Percentiles rank a stretch among this genome's conserved stretches.
Evolutionary conservation across 53 echinoderm and acorn worm genomes (phyloP).

Genomic region (Mesocentrotus franciscanus): DNA sequence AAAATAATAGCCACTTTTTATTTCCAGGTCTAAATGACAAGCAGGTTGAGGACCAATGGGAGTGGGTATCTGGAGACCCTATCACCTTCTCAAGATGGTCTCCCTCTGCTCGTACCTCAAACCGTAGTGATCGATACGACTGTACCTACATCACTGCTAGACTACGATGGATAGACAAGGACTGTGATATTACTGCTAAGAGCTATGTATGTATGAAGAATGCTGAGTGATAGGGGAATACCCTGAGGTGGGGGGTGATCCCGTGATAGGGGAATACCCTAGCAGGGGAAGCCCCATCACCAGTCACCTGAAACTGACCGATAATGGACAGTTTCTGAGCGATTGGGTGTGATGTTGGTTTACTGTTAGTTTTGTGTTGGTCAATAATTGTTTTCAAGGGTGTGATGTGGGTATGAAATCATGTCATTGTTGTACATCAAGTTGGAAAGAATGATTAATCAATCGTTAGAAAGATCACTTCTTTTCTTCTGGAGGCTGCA

Average conservation of each 20-base stretch:
- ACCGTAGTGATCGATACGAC: constrained; percentile 72
- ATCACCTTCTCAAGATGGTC: constrained; percentile 90
- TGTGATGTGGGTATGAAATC: too few relatives aligned
- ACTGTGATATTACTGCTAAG: constrained; percentile 64
- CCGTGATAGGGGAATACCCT: neutral
- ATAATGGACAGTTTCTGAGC: too few relatives aligned
- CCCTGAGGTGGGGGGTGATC: neutral
- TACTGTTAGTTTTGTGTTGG: too few relatives aligned
- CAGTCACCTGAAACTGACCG: neutral
- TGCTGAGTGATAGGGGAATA: constrained; percentile 51
- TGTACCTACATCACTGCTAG: constrained; percentile 79
- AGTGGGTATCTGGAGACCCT: constrained; percentile 88
- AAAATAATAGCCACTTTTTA: neutral
- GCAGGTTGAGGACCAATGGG: constrained; percentile 79
- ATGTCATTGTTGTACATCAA: too few relatives aligned
- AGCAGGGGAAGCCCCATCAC: neutral
- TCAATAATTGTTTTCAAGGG: too few relatives aligned
- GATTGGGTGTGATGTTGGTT: too few relatives aligned
- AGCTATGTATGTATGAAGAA: constrained; percentile 78
- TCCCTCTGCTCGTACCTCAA: constrained; percentile 65
- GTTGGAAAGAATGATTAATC: too few relatives aligned
- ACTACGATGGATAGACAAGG: constrained; percentile 81
- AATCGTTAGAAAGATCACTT: too few relatives aligned
- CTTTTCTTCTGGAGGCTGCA: too few relatives aligned
- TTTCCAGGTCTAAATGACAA: constrained; percentile 90